Percentiles rank a stretch among this genome's conserved stretches.
These are phyloP conservation scores for Ooceraea biroi DNA, from an alignment of 1,140 invertebrate species.

Conservation along the genomic window DNA sequence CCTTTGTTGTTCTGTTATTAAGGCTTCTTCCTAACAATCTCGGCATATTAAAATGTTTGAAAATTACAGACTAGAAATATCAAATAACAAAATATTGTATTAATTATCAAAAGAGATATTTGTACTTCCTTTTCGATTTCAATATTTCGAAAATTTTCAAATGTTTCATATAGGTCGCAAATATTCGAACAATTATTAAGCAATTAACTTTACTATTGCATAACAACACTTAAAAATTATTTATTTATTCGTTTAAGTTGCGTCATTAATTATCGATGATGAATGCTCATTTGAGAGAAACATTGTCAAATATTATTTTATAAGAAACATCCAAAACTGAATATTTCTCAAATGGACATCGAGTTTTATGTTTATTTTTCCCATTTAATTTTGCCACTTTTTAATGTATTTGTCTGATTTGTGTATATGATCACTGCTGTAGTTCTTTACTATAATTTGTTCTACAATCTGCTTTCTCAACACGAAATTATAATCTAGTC, in stretches of 20 bases:
- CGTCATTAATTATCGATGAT: background rate
- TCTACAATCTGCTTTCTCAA: background rate
- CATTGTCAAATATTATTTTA: no score
- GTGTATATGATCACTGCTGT: no score
- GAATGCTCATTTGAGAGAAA: no score
- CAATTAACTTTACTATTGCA: background rate
- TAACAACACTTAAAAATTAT: background rate
- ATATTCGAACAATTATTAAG: conserved; percentile 6
- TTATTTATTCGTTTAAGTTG: conserved; percentile 13
- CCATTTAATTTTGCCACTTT: background rate
- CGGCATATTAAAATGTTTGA: conserved; percentile 3
- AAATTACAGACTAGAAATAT: background rate
- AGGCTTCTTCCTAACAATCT: conserved; percentile 27
- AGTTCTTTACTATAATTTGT: background rate
- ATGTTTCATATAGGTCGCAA: background rate
- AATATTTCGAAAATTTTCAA: background rate
- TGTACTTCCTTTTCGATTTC: background rate
- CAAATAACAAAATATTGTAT: background rate
- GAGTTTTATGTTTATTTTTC: conserved; percentile 13
- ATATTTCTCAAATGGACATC: no score
- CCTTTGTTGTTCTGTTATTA: conserved; percentile 57
- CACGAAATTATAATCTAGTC: background rate
- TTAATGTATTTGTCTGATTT: background rate
- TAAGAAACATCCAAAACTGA: no score
- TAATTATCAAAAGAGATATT: background rate